A percentile compares a stretch with the other conserved stretches of the same genome.
phyloP scores from a whole-genome alignment of 2,113 vertebrate species.

The Trogon surrucura region DNA sequence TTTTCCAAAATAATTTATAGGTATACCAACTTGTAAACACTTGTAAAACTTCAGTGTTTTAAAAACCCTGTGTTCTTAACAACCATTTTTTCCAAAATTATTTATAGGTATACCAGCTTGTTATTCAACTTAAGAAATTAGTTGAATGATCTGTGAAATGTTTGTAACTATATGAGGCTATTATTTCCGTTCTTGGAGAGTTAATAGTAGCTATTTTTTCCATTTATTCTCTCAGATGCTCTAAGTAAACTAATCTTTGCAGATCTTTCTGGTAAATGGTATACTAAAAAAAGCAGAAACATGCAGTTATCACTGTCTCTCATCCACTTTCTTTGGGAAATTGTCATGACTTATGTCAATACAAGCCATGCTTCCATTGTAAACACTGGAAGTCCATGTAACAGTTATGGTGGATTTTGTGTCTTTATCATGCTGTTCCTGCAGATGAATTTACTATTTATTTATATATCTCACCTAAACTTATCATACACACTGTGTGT shows the following conservation, averaged over 20 bases:
- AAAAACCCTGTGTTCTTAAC: not conserved
- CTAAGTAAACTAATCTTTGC: not conserved
- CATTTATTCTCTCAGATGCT: not conserved
- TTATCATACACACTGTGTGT: not conserved
- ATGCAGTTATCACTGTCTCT: not conserved
- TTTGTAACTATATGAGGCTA: not conserved
- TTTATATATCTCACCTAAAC: not conserved
- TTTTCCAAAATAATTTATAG: not conserved
- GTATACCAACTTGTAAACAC: not conserved
- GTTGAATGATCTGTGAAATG: not conserved
- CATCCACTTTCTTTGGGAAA: not conserved
- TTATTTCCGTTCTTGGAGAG: not conserved
- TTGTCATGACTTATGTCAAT: not conserved
- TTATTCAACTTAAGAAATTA: not conserved
- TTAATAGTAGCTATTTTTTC: not conserved
- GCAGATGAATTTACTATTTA: not conserved
- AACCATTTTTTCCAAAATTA: not conserved
- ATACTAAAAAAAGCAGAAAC: not conserved
- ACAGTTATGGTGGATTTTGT: not conserved
- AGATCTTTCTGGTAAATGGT: not conserved
- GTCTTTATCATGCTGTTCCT: not conserved
- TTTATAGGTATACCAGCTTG: not conserved
- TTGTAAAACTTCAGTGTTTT: not conserved
- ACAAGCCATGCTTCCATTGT: not conserved
- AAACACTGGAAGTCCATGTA: not conserved